A percentile compares a stretch with the other conserved stretches of the same genome.
These are phyloP conservation scores for Catharus bicknelli DNA, from an alignment of 2,113 vertebrate species.

Conservation along the genomic window DNA sequence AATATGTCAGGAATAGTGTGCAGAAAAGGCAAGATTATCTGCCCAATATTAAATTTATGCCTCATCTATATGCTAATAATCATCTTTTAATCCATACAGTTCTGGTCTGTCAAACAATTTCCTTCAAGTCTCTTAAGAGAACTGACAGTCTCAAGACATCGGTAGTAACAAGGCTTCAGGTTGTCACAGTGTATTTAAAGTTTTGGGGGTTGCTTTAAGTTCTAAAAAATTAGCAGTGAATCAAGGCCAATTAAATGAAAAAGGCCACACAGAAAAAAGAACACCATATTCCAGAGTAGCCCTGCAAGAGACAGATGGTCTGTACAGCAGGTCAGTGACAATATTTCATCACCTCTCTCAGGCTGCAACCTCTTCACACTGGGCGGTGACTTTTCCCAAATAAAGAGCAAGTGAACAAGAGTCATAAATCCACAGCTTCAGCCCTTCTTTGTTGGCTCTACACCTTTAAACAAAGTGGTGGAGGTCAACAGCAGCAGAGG, in stretches of 20 bases:
- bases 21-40: background rate
- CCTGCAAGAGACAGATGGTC: slow-evolving; percentile 45
- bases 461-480: background rate
- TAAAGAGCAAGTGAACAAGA: slow-evolving; percentile 10
- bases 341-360: slow-evolving; percentile 39
- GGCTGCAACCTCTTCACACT: slow-evolving; percentile 21
- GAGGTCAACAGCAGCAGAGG: background rate
- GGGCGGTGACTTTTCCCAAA: slow-evolving; percentile 8
- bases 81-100: slow-evolving; percentile 5
- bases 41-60: background rate
- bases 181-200: background rate
- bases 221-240: background rate
- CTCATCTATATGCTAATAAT: slow-evolving; percentile 12
- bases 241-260: slow-evolving; percentile 7
- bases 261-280: background rate
- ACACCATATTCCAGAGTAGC: background rate
- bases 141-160: background rate
- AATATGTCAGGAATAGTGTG: background rate
- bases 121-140: background rate
- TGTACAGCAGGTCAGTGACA: slow-evolving; percentile 33
- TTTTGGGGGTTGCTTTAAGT: background rate
- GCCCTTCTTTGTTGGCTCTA: background rate
- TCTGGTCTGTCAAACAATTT: background rate
- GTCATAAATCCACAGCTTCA: background rate
- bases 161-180: background rate